Conservation (phyloP, 1,140 invertebrate genomes). For the Zophobas morio region DNA sequence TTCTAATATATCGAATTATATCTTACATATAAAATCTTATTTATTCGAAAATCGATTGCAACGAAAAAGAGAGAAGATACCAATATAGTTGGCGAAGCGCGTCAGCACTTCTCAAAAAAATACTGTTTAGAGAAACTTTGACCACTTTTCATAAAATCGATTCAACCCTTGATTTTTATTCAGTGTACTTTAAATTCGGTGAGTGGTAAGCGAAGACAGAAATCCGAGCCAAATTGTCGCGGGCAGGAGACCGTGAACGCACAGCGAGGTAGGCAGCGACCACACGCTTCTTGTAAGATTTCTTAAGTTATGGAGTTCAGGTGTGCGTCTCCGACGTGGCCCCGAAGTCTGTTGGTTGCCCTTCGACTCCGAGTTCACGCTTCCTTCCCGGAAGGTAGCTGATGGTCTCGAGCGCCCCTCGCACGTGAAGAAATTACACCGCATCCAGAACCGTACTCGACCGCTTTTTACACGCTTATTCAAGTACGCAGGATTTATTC, state of each 20-base stretch:
- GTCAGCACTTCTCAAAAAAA: no score
- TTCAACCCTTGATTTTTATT: no score
- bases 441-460: background rate
- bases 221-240: conserved; percentile 12
- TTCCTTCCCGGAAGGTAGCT: conserved; percentile 47
- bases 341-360: conserved; percentile 47
- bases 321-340: conserved; percentile 45
- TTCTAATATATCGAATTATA: no score
- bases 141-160: no score
- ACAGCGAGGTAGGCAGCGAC: conserved; percentile 8
- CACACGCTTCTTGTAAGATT: conserved; percentile 47
- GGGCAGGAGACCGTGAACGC: background rate
- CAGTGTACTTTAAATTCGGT: background rate
- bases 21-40: no score
- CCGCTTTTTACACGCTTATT: no score
- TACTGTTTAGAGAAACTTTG: no score
- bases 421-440: conserved; percentile 42
- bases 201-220: background rate
- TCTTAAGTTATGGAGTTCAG: conserved; percentile 47
- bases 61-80: no score
- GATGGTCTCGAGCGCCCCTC: conserved; percentile 41
- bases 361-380: conserved; percentile 45
- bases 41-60: no score
- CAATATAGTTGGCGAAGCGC: no score
- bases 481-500: no score